Base-by-base conservation (phyloP, 2,113 vertebrate genomes). In the Hippocampus barbouri region DNA sequence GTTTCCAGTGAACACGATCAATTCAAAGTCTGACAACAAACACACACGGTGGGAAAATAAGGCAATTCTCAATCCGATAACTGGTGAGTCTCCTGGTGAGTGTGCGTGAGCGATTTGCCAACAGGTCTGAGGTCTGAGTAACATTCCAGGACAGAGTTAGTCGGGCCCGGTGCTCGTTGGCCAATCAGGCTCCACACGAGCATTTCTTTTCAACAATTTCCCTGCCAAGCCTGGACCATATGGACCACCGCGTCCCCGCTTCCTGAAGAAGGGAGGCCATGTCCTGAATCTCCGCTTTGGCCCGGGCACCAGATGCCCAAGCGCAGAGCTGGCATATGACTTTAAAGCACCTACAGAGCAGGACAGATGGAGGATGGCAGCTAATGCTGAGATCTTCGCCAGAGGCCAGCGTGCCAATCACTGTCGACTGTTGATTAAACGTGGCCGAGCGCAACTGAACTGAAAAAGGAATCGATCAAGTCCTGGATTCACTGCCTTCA, bases 241-340 rank as follows among this genome's bases (percentile, higher is more conserved):
- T 92, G 92, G 89, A 74, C 70, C 90, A 8, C 91, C 90, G 91
- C 41, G 51, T 84, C 78, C 68, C 68, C 85, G 79, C 90, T 91
- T 92, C 92, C 92, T 91, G 90, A 85, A 79, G 71, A 70, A 77
- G 73, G 81, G 89, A 84, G 71, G 67, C 76, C 78, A 73, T 86
- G 88, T 91, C 90, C 89, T 89, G 85, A 81, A 86, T 80, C 81
- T 82, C 59, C 68, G 75, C 75, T 76, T 70, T 80, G 77, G 76
- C 85, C 77, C 73, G 76, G 63, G 30, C 75, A 79, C 68, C 71
- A 72, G 63, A 84, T 79, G 68, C 65, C 83, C 79, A 41, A 79
- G 76, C 69, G 71, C 70, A 61, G 73, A 80, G 60, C 75, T 86
- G 83, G 84, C 88, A 79, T 63, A n/a, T 7, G 72, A 81, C 70